Percentiles rank a stretch among this genome's conserved stretches.
These are phyloP conservation scores for Phenganax subtilis DNA, from an alignment of 92 coral and sea anemone species.

Conservation along the genomic window DNA sequence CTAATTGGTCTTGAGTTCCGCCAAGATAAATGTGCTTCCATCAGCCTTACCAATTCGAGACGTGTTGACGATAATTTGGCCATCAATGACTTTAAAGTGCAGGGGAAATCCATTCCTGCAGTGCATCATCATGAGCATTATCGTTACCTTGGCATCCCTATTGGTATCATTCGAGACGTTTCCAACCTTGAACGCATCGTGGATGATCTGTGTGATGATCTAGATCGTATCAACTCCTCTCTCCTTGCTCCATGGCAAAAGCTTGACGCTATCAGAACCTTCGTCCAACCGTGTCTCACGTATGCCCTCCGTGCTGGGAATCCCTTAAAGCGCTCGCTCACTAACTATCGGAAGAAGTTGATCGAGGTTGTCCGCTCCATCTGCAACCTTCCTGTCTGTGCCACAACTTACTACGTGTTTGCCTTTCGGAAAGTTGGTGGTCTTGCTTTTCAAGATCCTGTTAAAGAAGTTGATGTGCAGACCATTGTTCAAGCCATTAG, in stretches of 20 bases:
- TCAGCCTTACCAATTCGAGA: slow-evolving; percentile 4
- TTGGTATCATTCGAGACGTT: slow-evolving; percentile 2
- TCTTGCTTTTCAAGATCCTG: slow-evolving; percentile 37
- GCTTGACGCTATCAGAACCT: slow-evolving; percentile 36
- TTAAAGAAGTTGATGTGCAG: slow-evolving; percentile 23
- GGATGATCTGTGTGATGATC: not conserved
- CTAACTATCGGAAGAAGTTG: not conserved
- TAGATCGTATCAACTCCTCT: slow-evolving; percentile 8
- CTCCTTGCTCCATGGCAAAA: slow-evolving; percentile 44
- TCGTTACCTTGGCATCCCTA: not conserved
- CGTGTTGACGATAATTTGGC: slow-evolving; percentile 2
- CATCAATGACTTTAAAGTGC: not conserved
- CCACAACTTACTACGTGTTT: not conserved
- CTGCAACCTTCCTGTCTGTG: slow-evolving; percentile 26
- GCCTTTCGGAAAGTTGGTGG: slow-evolving; percentile 19
- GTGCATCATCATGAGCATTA: not conserved
- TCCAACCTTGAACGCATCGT: slow-evolving; percentile 4
- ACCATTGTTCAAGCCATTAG: slow-evolving; percentile 20
- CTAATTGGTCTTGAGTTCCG: slow-evolving; percentile 41
- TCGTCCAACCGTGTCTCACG: slow-evolving; percentile 32
- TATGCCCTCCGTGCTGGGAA: slow-evolving; percentile 11
- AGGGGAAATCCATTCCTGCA: not conserved
- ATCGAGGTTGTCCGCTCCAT: slow-evolving; percentile 9
- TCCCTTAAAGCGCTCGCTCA: not conserved
- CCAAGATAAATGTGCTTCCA: slow-evolving; percentile 25